Evolutionary conservation across 1,140 invertebrate genomes (phyloP), one percentile per base, ranked within the genome.

Genomic region (Monochamus saltuarius): DNA sequence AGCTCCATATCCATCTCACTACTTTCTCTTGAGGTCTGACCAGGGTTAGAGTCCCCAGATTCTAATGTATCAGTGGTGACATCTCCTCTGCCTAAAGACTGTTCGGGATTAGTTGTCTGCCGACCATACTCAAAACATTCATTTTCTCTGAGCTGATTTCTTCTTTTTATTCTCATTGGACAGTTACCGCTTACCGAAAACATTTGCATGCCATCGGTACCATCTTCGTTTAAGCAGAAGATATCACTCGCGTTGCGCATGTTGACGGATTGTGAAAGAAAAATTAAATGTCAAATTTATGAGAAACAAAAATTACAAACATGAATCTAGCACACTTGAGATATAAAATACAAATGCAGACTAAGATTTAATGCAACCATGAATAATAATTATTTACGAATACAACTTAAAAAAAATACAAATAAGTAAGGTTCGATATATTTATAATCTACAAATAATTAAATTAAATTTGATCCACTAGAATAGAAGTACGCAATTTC

Each of bases 221-320:
- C 59, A 9, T 65, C 69, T 29, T 60, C 62, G 43, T 71, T 71
- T 35, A 71, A 52, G 37, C 67, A 68, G 43, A 71, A 71, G 56
- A 71, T 71, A 54, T 71, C 69, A 52, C 69, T 71, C 6, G 61
- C 56, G 37, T 71, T 71, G 9, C 65, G 64, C 68, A 68, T 68
- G 49, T 65, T 66, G 17, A 29, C 16, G 36, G 16, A n/a, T 39
- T 8, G 22, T 29, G 22, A 29, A 29, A 29, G 22, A 29, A 29
- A 29, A 29, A 29, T 29, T 2, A 29, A 29, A 29, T 29, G 22
- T 29, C 22, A 29, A 29, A 29, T 29, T 29, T 3, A 3, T 29
- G 22, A 29, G 22, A 29, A 29, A 29, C 22, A 29, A 29, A n/a
- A 29, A 29, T 29, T 29, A 6, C 22, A 29, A 6, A 29, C 6